Evolutionary conservation across 2,888 invertebrate genomes (phyloP), one percentile per base, ranked within the genome.

Genomic region (Helicoverpa assulta): DNA sequence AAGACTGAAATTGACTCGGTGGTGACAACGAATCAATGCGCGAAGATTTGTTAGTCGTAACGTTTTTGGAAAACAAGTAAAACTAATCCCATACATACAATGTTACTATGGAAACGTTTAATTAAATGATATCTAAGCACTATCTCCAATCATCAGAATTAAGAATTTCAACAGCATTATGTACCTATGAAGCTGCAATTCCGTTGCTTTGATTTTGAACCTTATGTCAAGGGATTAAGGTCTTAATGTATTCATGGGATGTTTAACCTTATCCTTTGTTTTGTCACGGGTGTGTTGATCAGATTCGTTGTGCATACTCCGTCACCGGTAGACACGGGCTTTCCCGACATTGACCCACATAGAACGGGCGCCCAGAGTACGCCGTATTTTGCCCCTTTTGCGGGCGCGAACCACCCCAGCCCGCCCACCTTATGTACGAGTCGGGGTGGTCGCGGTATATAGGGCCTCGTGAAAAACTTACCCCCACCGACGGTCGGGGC

Each of bases 281-380:
- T 92, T 90, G 93, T 92, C 91, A 90, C 90, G 91, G 93, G 91
- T 91, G 92, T 94, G 95, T 95, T 94, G 95, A 95, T 95, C 94
- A 92, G 95, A 94, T 95, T 95, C 94, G 94, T 94, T 95, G 95
- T 95, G 95, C 95, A 95, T 95, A 95, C 92, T 95, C 92, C 94
- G 95, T 95, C 95, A 95, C 94, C 93, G 94, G 95, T 93, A 95
- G 95, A 95, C 95, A 95, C 95, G 95, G 95, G 95, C 94, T 96
- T 96, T 95, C 96, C 96, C 96, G 96, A 95, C 96, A 96, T 96
- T 96, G 96, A 96, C 96, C 96, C 95, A 96, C 94, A 95, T 95
- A 94, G 94, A 94, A 89, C 95, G 94, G 94, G 95, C 94, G 94
- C 95, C 94, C 95, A 95, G 94, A 95, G 95, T 94, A 95, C 95